Base-by-base conservation (phyloP, 2,797 vertebrate species). In the Serranus cabrilla region DNA sequence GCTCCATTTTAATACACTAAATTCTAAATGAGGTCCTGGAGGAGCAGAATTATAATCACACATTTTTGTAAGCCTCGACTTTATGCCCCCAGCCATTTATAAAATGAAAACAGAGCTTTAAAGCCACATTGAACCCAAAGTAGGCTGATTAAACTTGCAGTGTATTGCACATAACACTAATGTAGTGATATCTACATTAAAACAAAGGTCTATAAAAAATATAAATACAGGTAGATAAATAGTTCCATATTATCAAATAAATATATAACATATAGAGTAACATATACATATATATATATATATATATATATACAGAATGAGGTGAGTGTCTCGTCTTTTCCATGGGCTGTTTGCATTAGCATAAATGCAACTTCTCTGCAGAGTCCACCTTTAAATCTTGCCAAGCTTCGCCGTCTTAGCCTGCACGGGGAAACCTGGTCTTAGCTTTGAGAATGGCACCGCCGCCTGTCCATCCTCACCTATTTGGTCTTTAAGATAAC, bases 151-250 rank as follows among this genome's bases (percentile, higher is more conserved):
- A 45, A 60, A 68, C 39, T 16, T 23, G 40, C 54, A 76, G 50
- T 39, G 25, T 76, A 88, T 90, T 91, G 87, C 82, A 90, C 87
- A 16, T 86, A 64, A 75, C 68, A 81, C 39, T 58, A 81, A 87
- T 81, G 88, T 93, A 93, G 92, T 93, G 92, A 52, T 77, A 73
- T 81, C 76, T 78, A 81, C 64, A 80, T 71, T 11, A 60, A 58
- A 71, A 86, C 50, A 67, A 10, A 63, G 21, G 21, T 50, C 0
- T 11, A 57, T 47, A 31, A 49, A 37, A 74, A 62, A 5, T 18
- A 80, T 85, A 87, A 84, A 90, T 76, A 80, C 42, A 76, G n/a
- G 39, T 70, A 80, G n/a, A 87, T 90, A 93, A 89, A 91, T 91
- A 91, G 49, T 52, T 79, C 0, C 4, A 51, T 64, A 43, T 78